phyloP scores from a whole-genome alignment of 2,888 invertebrate genomes.

The Lysandra coridon region DNA sequence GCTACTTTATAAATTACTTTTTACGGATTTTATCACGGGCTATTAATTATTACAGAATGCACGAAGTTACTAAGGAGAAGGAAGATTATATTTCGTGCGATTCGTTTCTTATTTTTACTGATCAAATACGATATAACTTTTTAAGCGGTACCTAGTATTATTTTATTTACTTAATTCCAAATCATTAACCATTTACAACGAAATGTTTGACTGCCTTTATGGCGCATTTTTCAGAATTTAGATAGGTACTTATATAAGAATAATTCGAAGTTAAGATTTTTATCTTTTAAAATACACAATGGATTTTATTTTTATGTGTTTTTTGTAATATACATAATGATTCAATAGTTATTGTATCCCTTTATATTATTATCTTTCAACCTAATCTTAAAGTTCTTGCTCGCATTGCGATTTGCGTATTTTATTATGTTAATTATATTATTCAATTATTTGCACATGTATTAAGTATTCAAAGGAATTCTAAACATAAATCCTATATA shows the following conservation, averaged over 20 bases:
- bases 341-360: too few relatives aligned
- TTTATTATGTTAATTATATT: constrained; percentile 16
- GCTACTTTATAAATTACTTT: constrained; percentile 7
- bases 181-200: too few relatives aligned
- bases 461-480: background rate
- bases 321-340: too few relatives aligned
- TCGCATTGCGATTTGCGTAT: background rate
- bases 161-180: too few relatives aligned
- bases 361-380: background rate
- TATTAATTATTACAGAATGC: background rate
- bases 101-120: background rate
- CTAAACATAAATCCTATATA: background rate
- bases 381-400: background rate
- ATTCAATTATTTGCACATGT: constrained; percentile 7
- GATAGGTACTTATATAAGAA: too few relatives aligned
- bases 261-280: too few relatives aligned
- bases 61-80: background rate
- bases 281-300: too few relatives aligned
- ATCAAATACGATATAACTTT: too few relatives aligned
- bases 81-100: background rate
- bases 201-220: too few relatives aligned
- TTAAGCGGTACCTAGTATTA: too few relatives aligned
- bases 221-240: too few relatives aligned
- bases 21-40: background rate
- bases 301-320: too few relatives aligned